Conservation (phyloP, 2,888 invertebrate genomes). For the Drosophila tanythrix region DNA sequence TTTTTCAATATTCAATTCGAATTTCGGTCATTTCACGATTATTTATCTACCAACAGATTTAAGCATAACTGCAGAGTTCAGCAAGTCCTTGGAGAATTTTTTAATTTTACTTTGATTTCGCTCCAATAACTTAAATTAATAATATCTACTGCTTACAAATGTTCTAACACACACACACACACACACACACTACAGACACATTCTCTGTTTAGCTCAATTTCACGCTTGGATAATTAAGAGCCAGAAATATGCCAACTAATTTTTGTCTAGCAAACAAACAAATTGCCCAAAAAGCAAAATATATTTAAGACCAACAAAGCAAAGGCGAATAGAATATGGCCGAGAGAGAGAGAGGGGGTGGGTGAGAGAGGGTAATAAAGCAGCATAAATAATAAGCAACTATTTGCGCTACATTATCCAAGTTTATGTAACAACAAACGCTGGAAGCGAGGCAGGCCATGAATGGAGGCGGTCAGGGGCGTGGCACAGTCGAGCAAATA, state of each 20-base stretch:
- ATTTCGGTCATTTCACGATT: too few species aligned
- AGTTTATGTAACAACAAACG: slow-evolving; percentile 70
- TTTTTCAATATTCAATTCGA: background rate
- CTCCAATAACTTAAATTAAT: background rate
- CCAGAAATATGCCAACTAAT: slow-evolving; percentile 77
- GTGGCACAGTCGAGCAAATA: slow-evolving; percentile 58
- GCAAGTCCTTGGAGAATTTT: background rate
- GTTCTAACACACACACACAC: slow-evolving; percentile 7
- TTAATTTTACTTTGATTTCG: background rate
- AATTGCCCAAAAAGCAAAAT: slow-evolving; percentile 65
- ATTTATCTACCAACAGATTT: too few species aligned
- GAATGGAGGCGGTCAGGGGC: background rate
- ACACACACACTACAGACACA: background rate
- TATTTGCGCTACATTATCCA: slow-evolving; percentile 80
- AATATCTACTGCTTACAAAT: slow-evolving; percentile 22
- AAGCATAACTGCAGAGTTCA: background rate
- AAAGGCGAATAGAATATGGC: background rate
- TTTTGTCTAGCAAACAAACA: slow-evolving; percentile 63
- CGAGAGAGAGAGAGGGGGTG: background rate
- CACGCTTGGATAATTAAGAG: slow-evolving; percentile 78
- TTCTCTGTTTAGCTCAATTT: slow-evolving; percentile 59
- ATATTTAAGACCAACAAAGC: slow-evolving; percentile 31
- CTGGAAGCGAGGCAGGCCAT: background rate
- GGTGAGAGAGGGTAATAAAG: slow-evolving; percentile 52
- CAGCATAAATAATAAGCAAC: slow-evolving; percentile 80